These are phyloP conservation scores for Centropristis striata DNA, from an alignment of 2,113 vertebrate species.

Conservation along the genomic window DNA sequence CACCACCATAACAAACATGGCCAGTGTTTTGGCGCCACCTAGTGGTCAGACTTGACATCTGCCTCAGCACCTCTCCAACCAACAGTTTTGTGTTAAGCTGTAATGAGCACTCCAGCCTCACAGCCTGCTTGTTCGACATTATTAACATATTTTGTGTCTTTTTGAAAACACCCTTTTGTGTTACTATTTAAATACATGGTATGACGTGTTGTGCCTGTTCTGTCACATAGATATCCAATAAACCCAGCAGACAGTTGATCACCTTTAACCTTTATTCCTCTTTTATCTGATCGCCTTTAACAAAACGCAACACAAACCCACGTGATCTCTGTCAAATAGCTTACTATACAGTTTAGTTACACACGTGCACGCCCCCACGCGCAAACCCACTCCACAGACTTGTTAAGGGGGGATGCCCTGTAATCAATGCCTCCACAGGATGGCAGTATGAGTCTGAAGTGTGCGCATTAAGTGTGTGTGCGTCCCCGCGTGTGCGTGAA, in stretches of 20 bases:
- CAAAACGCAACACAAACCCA: not conserved
- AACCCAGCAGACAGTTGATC: not conserved
- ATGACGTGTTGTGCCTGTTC: not conserved
- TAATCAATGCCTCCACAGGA: slow-evolving; percentile 83
- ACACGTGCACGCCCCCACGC: slow-evolving; percentile 25
- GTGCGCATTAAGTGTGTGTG: not conserved
- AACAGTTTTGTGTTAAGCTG: not conserved
- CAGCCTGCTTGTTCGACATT: not conserved
- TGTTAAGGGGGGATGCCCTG: slow-evolving; percentile 71
- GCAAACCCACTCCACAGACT: slow-evolving; percentile 28
- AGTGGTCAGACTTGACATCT: not conserved
- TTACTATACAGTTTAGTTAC: slow-evolving; percentile 26
- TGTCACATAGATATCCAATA: not conserved
- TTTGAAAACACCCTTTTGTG: not conserved
- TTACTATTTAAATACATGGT: not conserved
- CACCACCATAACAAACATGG: not conserved
- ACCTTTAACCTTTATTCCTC: not conserved
- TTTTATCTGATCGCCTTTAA: no score
- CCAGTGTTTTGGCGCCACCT: not conserved
- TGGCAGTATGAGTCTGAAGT: slow-evolving; percentile 82
- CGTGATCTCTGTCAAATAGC: slow-evolving; percentile 48
- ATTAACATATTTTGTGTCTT: not conserved
- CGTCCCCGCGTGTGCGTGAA: slow-evolving; percentile 52
- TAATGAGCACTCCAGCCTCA: not conserved
- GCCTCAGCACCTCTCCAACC: not conserved